phyloP scores from a whole-genome alignment of 1,140 invertebrate genomes.

The Lepidotrigona ventralis region DNA sequence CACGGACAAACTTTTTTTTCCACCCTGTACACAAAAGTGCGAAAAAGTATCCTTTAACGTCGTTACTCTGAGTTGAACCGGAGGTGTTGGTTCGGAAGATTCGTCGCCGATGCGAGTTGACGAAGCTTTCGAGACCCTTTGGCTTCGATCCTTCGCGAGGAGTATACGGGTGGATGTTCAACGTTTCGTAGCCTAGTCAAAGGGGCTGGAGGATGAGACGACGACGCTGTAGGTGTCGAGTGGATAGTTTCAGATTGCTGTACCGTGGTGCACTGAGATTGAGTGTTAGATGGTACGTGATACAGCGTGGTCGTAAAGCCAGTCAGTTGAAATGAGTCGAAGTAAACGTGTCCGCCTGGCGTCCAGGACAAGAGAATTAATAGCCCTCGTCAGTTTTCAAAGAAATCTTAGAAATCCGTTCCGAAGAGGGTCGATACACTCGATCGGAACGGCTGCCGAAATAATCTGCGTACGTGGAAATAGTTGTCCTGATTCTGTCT shows the following conservation, averaged over 20 bases:
- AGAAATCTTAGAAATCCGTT: background rate
- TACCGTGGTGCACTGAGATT: background rate
- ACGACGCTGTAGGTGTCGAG: background rate
- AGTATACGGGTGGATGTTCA: background rate
- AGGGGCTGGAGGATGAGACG: background rate
- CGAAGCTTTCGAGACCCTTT: background rate
- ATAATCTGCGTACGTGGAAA: too few species aligned
- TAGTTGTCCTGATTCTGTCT: background rate
- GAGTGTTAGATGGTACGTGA: background rate
- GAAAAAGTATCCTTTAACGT: background rate
- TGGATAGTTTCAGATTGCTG: background rate
- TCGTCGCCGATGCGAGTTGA: background rate
- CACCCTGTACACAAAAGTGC: background rate
- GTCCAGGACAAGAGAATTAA: background rate
- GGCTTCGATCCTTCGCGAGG: background rate
- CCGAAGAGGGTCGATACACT: background rate
- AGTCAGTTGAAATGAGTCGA: background rate
- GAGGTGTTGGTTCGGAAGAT: slow-evolving; percentile 11
- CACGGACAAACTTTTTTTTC: too few species aligned
- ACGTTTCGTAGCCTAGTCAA: background rate
- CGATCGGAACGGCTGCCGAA: too few species aligned
- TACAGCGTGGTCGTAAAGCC: background rate
- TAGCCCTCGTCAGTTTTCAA: background rate
- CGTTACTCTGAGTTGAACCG: background rate
- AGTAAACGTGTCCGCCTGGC: background rate